phyloP scores from a whole-genome alignment of 2,113 vertebrate species.

The Chunga burmeisteri region DNA sequence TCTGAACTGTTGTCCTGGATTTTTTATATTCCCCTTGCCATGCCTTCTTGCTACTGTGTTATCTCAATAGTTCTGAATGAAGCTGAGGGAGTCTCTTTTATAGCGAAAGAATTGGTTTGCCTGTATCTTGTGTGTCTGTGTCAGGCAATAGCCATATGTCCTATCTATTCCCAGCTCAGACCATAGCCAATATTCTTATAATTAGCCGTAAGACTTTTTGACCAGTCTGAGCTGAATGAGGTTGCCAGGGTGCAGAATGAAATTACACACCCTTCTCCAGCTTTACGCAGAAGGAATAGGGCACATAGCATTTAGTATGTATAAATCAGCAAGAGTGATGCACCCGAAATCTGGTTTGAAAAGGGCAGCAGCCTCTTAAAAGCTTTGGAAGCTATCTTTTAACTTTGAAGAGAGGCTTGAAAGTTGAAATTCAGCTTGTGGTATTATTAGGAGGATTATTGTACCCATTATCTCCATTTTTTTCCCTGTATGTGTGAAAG shows the following conservation, averaged over 20 bases:
- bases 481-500: background rate
- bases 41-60: background rate
- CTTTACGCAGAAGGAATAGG: constrained; percentile 38
- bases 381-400: constrained; percentile 67
- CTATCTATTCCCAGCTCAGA: background rate
- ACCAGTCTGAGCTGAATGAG: background rate
- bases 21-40: background rate
- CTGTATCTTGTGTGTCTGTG: background rate
- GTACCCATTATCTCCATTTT: constrained; percentile 11
- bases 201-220: background rate
- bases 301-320: constrained; percentile 50
- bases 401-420: constrained; percentile 37
- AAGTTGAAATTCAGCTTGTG: constrained; percentile 60
- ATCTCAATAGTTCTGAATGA: background rate
- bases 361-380: constrained; percentile 69
- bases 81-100: background rate
- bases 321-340: constrained; percentile 74
- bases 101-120: background rate
- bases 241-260: constrained; percentile 29
- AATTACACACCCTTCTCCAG: constrained; percentile 22
- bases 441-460: constrained; percentile 26
- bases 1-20: background rate
- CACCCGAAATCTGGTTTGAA: constrained; percentile 65
- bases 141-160: background rate
- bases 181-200: background rate